phyloP scores from a whole-genome alignment of 2,113 vertebrate genomes.

The Muntiacus reevesi region DNA sequence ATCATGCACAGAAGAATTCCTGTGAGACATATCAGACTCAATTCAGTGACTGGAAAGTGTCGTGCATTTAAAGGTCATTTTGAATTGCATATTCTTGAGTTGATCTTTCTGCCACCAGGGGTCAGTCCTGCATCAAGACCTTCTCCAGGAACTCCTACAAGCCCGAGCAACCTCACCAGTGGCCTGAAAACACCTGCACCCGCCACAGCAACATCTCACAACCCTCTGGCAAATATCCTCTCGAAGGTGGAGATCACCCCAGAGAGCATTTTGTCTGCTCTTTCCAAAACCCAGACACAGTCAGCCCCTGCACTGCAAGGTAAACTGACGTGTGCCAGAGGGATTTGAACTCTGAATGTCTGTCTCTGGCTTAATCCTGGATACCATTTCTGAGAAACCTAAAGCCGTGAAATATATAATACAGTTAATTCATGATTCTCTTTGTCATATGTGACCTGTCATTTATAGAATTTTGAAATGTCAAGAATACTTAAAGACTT shows the following conservation, averaged over 20 bases:
- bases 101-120: slow-evolving; percentile 79
- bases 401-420: background rate
- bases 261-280: slow-evolving; percentile 92
- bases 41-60: background rate
- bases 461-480: background rate
- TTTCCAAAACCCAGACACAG: slow-evolving; percentile 94
- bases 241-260: slow-evolving; percentile 97
- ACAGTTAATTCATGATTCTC: background rate
- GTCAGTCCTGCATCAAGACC: slow-evolving; percentile 92
- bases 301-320: slow-evolving; percentile 86
- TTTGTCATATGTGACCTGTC: background rate
- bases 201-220: slow-evolving; percentile 78
- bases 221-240: slow-evolving; percentile 93
- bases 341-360: background rate
- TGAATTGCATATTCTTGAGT: slow-evolving; percentile 39
- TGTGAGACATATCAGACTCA: background rate
- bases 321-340: slow-evolving; percentile 63
- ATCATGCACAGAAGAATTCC: background rate
- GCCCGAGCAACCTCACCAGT: slow-evolving; percentile 84
- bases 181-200: slow-evolving; percentile 85
- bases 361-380: background rate
- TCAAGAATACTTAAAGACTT: background rate
- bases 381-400: slow-evolving; percentile 15
- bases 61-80: slow-evolving; percentile 6
- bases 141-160: slow-evolving; percentile 89